Evolutionary conservation across 1,140 invertebrate genomes (phyloP).

Genomic region (Drosophila sturtevanti): DNA sequence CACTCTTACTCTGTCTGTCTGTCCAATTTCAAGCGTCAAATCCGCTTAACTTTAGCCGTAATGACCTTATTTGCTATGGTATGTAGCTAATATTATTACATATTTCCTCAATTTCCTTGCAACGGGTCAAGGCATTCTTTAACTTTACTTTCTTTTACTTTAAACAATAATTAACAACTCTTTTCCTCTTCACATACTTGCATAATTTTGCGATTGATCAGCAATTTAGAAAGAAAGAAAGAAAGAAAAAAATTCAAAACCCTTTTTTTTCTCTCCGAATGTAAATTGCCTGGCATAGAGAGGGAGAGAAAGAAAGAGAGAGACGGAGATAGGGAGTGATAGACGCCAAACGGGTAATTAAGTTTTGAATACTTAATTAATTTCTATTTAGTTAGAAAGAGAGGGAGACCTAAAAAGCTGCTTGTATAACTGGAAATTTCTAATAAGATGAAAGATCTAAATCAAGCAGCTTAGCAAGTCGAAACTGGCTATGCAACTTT

Average conservation of each 20-base stretch:
- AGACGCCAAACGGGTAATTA: slow-evolving; percentile 63
- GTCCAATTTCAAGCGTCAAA: slow-evolving; percentile 50
- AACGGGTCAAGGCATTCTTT: slow-evolving; percentile 67
- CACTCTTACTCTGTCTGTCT: neutral
- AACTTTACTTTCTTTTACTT: slow-evolving; percentile 11
- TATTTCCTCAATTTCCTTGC: slow-evolving; percentile 65
- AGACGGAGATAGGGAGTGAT: slow-evolving; percentile 23
- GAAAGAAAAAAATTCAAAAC: slow-evolving; percentile 26
- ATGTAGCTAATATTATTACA: slow-evolving; percentile 70
- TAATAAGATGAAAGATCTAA: slow-evolving; percentile 74
- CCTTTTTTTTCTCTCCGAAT: slow-evolving; percentile 26
- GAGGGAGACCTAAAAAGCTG: slow-evolving; percentile 43
- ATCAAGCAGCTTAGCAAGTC: slow-evolving; percentile 29
- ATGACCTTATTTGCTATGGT: slow-evolving; percentile 79
- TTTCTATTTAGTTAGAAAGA: slow-evolving; percentile 39
- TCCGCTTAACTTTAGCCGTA: slow-evolving; percentile 72
- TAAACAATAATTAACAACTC: neutral
- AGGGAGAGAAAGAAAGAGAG: slow-evolving; percentile 4
- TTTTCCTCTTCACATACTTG: slow-evolving; percentile 38
- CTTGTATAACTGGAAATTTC: slow-evolving; percentile 77
- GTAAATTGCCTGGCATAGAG: slow-evolving; percentile 40
- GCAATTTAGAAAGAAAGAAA: slow-evolving; percentile 23
- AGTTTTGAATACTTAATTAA: slow-evolving; percentile 74
- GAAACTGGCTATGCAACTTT: slow-evolving; percentile 70
- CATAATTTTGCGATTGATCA: slow-evolving; percentile 42